Base-by-base conservation (phyloP, 2,888 invertebrate species). In the Drosophila quinaria region DNA sequence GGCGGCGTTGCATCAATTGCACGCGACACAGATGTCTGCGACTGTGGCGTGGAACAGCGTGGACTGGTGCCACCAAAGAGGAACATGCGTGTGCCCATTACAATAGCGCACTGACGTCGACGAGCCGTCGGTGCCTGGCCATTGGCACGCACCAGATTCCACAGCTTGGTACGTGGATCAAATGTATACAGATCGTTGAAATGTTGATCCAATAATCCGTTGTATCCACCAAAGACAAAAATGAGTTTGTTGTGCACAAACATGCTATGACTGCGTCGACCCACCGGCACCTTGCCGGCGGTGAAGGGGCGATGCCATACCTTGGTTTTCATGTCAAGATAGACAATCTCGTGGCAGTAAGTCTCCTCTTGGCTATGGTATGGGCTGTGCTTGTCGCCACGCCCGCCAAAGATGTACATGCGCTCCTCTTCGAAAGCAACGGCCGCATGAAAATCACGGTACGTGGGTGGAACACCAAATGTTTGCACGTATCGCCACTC, bases 21-120 rank as follows among this genome's bases (percentile, higher is more conserved):
- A 11, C 61, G 55, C 13, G 55, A 33, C 10, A 11, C 0, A 0
- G 29, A 10, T 1, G 59, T 19, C 8, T 41, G 25, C 0, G 29
- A 13, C 9, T 15, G 62, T 1, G 60, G n/a, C 13, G 44, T 1
- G 9, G 63, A 13, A 15, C 61, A 58, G n/a, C 77, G 67, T 89
- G 92, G 96, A 96, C 97, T 97, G 62, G 98, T 98, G 42, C 98
- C 98, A 50, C 98, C 98, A 93, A 98, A 98, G 62, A 98, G 93
- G 92, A 95, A 98, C 81, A 97, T 94, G 89, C 95, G 94, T 78
- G 95, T 94, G 13, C 94, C 95, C 81, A 96, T 94, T 49, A 96
- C 93, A 87, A 97, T 94, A 91, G 97, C 97, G 56, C 96, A 97
- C 92, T 98, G 98, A 51, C 97, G 93, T 78, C 97, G 93, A 50